phyloP scores from a whole-genome alignment of 2,113 vertebrate genomes.

The Ptychochromis oligacanthus region DNA sequence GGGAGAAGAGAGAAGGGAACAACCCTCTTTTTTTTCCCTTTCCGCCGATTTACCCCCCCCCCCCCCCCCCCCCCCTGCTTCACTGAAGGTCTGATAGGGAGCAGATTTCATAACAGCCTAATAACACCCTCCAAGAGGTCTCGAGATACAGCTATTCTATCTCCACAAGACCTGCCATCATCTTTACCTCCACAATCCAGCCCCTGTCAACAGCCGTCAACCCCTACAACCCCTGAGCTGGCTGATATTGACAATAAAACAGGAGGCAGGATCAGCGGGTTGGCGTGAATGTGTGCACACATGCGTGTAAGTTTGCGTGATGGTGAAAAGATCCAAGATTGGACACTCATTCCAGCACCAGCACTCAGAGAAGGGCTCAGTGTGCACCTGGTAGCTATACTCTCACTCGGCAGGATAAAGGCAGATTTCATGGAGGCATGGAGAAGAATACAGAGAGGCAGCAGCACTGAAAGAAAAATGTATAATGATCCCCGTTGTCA shows the following conservation, averaged over 20 bases:
- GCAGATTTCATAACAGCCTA: conserved; percentile 71
- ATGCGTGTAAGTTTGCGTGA: conserved; percentile 33
- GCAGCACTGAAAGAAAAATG: conserved; percentile 58
- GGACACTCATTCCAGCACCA: conserved; percentile 35
- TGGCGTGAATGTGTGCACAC: conserved; percentile 41
- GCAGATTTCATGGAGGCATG: conserved; percentile 56
- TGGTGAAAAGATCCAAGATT: conserved; percentile 44
- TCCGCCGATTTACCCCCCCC: too few species aligned
- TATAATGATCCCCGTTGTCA: conserved; percentile 67
- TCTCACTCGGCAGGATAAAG: conserved; percentile 44
- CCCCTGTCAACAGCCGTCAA: conserved; percentile 64
- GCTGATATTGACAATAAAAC: conserved; percentile 75
- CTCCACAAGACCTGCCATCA: conserved; percentile 65
- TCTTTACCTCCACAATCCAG: conserved; percentile 67
- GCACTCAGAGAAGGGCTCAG: conserved; percentile 34
- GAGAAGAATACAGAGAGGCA: conserved; percentile 62
- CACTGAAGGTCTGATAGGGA: conserved; percentile 55
- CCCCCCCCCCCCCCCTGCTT: conserved; percentile 27
- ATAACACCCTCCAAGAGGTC: conserved; percentile 71
- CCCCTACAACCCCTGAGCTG: conserved; percentile 51
- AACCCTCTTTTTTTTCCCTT: too few species aligned
- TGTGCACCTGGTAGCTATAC: conserved; percentile 43
- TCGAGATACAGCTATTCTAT: conserved; percentile 65
- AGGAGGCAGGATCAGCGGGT: conserved; percentile 59
- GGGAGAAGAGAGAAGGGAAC: too few species aligned